Percentiles rank a stretch among this genome's conserved stretches.
These are phyloP conservation scores for Pardosa pseudoannulata DNA, from an alignment of 2,888 invertebrate genomes.

Conservation along the genomic window DNA sequence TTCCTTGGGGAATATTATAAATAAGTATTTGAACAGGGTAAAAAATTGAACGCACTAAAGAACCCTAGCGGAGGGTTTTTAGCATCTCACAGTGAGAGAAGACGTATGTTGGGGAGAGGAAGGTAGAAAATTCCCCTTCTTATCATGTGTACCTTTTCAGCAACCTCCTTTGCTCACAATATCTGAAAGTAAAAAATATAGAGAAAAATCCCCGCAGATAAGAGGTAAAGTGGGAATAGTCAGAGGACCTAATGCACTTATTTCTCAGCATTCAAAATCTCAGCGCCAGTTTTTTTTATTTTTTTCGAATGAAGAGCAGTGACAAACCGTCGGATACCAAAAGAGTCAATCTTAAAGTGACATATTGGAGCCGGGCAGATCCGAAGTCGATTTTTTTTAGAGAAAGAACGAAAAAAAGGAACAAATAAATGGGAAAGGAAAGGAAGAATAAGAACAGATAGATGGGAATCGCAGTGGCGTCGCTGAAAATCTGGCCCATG, in stretches of 20 bases:
- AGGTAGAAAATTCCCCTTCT: constrained; percentile 18
- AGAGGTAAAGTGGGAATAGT: not conserved
- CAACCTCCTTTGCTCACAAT: constrained; percentile 25
- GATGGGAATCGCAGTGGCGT: constrained; percentile 55
- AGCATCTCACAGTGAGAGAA: not conserved
- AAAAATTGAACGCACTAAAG: constrained; percentile 14
- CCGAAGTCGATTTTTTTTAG: constrained; percentile 55
- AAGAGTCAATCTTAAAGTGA: constrained; percentile 68
- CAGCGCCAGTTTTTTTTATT: constrained; percentile 2
- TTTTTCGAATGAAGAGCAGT: constrained; percentile 26
- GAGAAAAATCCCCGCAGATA: not conserved
- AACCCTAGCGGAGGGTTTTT: not conserved
- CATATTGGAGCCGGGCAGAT: constrained; percentile 61
- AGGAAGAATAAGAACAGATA: constrained; percentile 31
- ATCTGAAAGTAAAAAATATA: constrained; percentile 26
- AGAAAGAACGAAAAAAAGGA: constrained; percentile 37
- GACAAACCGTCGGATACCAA: constrained; percentile 60
- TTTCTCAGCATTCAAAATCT: constrained; percentile 36
- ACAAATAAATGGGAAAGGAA: constrained; percentile 14
- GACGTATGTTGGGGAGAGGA: not conserved
- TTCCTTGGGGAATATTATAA: constrained; percentile 20
- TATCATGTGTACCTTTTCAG: constrained; percentile 40
- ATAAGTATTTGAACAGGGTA: constrained; percentile 24
- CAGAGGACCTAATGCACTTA: constrained; percentile 30
- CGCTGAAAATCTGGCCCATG: constrained; percentile 55